Evolutionary conservation across 2,113 vertebrate species (phyloP), one percentile per base, ranked within the genome.

Genomic region (Solenodon paradoxus): DNA sequence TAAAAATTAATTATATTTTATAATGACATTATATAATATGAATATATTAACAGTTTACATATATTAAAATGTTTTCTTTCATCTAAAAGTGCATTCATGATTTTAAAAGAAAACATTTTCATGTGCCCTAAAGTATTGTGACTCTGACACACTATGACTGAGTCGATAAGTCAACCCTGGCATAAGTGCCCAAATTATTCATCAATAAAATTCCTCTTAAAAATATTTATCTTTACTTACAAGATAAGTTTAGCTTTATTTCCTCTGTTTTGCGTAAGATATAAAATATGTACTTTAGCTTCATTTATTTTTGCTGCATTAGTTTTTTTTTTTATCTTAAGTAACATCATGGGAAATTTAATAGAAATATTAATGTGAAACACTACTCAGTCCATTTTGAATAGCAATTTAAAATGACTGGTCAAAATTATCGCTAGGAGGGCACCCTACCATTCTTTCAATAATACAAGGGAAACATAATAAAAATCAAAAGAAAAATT

Each of bases 401-500:
- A 92, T 30, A 96, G 88, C 47, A 96, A 94, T 95, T 96, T 96
- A 53, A 95, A 95, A 69, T 53, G 81, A 85, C 55, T 96, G 95
- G 90, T 86, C 95, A 96, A 95, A 96, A 95, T 95, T 92, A 96
- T 94, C 90, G 91, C 59, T 90, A 72, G 63, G 16, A 94, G 64
- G 47, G 88, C 95, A 95, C 96, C 96, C 95, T 96, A 92, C 96
- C 15, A 83, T 89, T 96, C 94, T 96, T 96, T 97, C 91, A 97
- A 92, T 93, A 91, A 92, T 95, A 92, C 78, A 96, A 97, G 94
- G 92, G 78, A 97, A 97, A 91, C 10, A 66, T 81, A 96, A 94
- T 97, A 96, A 96, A 96, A 96, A 96, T 92, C 95, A 96, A 94
- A 97, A 92, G 51, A 83, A 97, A 97, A 97, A 95, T 96, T 97